These are phyloP conservation scores for Dynastes grantii DNA, from an alignment of 2,888 invertebrate species.

Conservation along the genomic window DNA sequence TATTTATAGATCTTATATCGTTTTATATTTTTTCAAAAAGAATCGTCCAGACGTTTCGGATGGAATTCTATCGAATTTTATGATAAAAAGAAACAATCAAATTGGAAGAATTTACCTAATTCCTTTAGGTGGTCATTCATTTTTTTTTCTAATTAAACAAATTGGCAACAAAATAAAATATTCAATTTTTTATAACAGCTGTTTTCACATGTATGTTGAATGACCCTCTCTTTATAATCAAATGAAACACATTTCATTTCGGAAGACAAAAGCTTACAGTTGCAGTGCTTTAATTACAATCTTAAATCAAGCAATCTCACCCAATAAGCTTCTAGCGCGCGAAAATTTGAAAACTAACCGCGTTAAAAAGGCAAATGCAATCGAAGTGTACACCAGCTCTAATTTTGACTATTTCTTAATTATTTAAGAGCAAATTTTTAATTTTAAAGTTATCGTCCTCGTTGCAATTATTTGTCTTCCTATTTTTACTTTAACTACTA, in stretches of 20 bases:
- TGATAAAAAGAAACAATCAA: neutral
- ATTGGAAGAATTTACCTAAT: neutral
- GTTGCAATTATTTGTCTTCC: slow-evolving; percentile 57
- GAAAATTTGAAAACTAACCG: neutral
- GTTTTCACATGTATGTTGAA: too few relatives aligned
- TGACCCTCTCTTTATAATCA: too few relatives aligned
- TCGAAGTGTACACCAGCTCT: too few relatives aligned
- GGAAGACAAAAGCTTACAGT: neutral
- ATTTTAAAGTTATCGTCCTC: neutral
- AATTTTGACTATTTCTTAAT: too few relatives aligned
- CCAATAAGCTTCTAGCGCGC: neutral
- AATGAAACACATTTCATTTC: neutral
- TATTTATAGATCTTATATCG: neutral
- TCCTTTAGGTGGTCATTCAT: neutral
- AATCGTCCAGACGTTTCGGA: neutral
- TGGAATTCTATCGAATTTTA: neutral
- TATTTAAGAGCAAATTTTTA: too few relatives aligned
- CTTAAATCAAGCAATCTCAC: too few relatives aligned
- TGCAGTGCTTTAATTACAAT: too few relatives aligned
- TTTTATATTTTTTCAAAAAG: neutral
- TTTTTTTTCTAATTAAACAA: too few relatives aligned
- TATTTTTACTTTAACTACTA: slow-evolving; percentile 58
- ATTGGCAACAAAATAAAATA: too few relatives aligned
- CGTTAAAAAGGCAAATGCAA: too few relatives aligned
- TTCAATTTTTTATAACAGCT: too few relatives aligned